Base-by-base conservation (phyloP, 2,797 vertebrate genomes). In the Champsocephalus esox region DNA sequence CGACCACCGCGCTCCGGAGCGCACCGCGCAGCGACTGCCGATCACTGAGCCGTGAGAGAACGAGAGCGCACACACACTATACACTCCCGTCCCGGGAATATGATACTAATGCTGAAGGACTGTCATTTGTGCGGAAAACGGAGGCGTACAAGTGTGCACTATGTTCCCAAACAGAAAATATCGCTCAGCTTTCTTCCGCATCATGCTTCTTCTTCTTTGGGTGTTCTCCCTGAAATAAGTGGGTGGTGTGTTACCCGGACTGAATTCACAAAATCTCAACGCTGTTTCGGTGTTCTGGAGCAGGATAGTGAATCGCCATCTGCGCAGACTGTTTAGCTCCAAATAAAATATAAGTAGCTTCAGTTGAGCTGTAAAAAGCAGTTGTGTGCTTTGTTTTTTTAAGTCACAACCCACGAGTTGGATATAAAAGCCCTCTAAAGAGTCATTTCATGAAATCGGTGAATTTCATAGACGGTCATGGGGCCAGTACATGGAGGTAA, bases 21-120 rank as follows among this genome's bases (percentile, higher is more conserved):
- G 80, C 88, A 89, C 85, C 80, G 68, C 75, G 72, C 83, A 57
- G 66, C 80, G 72, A 77, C 84, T 85, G 74, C 70, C 73, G 85
- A 66, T 84, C 83, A 85, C 75, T 71, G 86, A 65, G 70, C 85
- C 77, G 81, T 62, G 72, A 87, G 79, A 57, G 73, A 83, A 34
- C 12, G 4, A 4, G 9, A 1, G 32, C 52, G 24, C 38, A 8
- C 74, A n/a, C 61, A 21, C 61, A 34, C 38, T 46, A 43, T 16
- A 28, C 66, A 69, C 74, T 75, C 55, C 3, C 32, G 38, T 75
- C 57, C 3, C 32, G 38, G 75, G 56, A 72, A 62, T 77, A 71
- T 76, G 86, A 83, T 54, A 66, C 73, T 73, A 77, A 83, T 44
- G 64, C 78, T 58, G 60, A 77, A 56, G 61, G 84, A 73, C 69